These are phyloP conservation scores for Synodontis membranacea DNA, from an alignment of 2,113 vertebrate genomes.

Conservation along the genomic window DNA sequence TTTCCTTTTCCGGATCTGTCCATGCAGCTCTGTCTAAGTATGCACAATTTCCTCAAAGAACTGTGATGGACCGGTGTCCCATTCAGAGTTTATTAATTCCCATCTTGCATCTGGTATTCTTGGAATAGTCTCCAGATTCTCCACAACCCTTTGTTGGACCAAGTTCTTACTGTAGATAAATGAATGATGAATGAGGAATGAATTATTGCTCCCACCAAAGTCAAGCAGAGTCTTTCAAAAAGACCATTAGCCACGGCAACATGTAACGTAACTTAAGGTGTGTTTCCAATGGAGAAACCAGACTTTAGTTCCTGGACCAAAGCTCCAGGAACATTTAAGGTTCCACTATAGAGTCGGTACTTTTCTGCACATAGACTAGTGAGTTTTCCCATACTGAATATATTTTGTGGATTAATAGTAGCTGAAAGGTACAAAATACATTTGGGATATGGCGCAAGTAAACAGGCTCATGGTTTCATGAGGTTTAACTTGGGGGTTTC, in stretches of 20 bases:
- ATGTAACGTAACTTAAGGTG: not conserved
- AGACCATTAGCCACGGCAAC: not conserved
- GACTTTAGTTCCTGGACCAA: not conserved
- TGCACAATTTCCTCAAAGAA: not conserved
- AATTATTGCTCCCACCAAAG: not conserved
- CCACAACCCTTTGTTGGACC: not conserved
- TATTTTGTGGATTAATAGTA: not conserved
- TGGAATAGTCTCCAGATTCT: not conserved
- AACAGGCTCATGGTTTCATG: not conserved
- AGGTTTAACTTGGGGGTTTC: not conserved
- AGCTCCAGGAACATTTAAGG: not conserved
- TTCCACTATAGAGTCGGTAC: not conserved
- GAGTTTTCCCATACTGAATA: not conserved
- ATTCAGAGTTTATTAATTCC: not conserved
- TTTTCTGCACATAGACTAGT: not conserved
- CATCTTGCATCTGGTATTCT: not conserved
- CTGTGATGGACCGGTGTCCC: not conserved
- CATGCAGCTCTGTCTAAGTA: not conserved
- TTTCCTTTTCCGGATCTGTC: not conserved
- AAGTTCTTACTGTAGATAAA: not conserved
- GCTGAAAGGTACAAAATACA: not conserved
- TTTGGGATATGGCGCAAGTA: not conserved
- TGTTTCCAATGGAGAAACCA: not conserved
- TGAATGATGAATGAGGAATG: not conserved
- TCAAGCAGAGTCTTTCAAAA: not conserved